Evolutionary conservation across 2,888 invertebrate species (phyloP), one percentile per base, ranked within the genome.

Genomic region (Linhomoeus sp.): DNA sequence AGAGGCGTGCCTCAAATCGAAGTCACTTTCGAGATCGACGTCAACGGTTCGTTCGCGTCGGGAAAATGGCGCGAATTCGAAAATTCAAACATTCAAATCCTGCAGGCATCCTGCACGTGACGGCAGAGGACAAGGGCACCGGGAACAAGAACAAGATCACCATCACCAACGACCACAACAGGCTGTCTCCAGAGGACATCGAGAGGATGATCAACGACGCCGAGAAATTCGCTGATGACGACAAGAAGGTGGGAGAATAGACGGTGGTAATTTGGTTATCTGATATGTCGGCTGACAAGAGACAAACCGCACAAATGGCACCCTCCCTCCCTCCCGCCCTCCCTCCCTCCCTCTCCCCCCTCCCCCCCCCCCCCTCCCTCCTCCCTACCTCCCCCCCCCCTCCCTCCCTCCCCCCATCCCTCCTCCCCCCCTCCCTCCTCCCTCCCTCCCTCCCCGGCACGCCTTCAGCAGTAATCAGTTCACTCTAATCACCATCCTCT

Each of bases 151-250:
- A 97, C 66, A 88, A 94, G 73, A 94, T 97, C 63, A 87, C 88
- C 51, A 97, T 97, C 67, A 92, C 92, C 57, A 94, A 97, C 64
- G 94, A 94, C 64, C 88, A 92, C 68, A 92, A 92, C 70, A 75
- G 92, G 54, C 70, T 97, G 52, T 87, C 88, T 17, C 92, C 90
- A 3, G 94, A 97, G 57, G 94, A 97, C 62, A 99, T 97, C 57
- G 92, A 97, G 65, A 76, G 88, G 52, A 97, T 99, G 97, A 90
- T 97, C 68, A 84, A 84, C 52, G 94, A 97, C 65, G 92, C 94
- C 1, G 97, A 97, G 72, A 86, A 85, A 69, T 97, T 92, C 70
- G 88, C 92, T 20, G 94, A 94, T 62, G 94, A 97, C 56, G 97
- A 99, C 70, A 90, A 90, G 73, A 87, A 86, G 69, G 72, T 87